phyloP scores from a whole-genome alignment of 2,797 vertebrate genomes.

The Chelidonichthys spinosus region DNA sequence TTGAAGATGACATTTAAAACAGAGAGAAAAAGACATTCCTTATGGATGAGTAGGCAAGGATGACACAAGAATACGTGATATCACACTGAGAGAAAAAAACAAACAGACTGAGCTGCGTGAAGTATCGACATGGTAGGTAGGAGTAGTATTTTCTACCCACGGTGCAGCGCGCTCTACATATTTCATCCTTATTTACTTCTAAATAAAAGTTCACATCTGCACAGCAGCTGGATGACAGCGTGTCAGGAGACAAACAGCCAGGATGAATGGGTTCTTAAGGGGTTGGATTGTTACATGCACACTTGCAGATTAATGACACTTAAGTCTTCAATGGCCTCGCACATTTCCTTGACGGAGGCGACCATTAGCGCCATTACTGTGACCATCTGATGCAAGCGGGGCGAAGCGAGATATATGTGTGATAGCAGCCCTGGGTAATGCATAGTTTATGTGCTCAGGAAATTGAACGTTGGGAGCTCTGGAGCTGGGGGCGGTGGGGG shows the following conservation, averaged over 20 bases:
- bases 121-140: conserved; percentile 12
- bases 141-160: neutral
- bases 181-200: neutral
- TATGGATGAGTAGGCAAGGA: conserved; percentile 41
- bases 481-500: conserved; percentile 34
- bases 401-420: conserved; percentile 55
- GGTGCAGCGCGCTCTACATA: neutral
- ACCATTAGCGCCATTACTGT: conserved; percentile 58
- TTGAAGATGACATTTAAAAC: conserved; percentile 60
- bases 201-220: conserved; percentile 17
- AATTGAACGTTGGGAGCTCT: conserved; percentile 61
- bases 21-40: conserved; percentile 48
- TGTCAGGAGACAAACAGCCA: conserved; percentile 19
- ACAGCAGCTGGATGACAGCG: conserved; percentile 8
- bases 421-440: conserved; percentile 64
- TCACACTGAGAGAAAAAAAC: conserved; percentile 37
- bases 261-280: conserved; percentile 19
- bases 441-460: conserved; percentile 61
- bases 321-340: conserved; percentile 63
- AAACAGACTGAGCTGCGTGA: conserved; percentile 18
- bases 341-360: conserved; percentile 40
- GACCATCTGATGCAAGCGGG: conserved; percentile 59
- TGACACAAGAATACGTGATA: conserved; percentile 56
- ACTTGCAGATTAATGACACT: conserved; percentile 46
- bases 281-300: conserved; percentile 35